Evolutionary conservation across 1,140 invertebrate species (phyloP).

Genomic region (Oscheius sp.): DNA sequence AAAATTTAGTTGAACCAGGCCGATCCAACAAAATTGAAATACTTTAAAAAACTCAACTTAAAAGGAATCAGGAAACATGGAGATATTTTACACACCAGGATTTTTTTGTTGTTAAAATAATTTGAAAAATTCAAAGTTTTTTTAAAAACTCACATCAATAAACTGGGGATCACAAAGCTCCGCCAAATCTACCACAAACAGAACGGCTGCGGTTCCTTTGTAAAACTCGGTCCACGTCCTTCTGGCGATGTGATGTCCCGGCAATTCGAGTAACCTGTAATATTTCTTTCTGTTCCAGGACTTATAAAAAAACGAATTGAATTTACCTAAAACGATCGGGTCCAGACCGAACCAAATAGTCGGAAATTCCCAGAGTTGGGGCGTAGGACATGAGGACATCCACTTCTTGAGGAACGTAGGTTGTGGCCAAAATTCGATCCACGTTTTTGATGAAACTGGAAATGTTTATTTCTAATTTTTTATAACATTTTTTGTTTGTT

Average conservation of each 20-base stretch:
- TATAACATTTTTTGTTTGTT: no score
- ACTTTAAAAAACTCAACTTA: no score
- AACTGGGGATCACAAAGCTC: not conserved
- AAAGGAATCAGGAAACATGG: no score
- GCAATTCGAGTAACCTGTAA: not conserved
- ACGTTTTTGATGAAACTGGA: not conserved
- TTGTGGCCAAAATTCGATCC: not conserved
- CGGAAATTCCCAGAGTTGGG: not conserved
- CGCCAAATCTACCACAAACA: not conserved
- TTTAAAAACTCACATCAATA: not conserved
- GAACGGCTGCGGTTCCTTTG: not conserved
- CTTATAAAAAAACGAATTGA: no score
- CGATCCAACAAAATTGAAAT: no score
- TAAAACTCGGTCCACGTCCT: not conserved
- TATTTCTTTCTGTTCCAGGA: not conserved
- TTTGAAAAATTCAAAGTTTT: no score
- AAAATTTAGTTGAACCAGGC: no score
- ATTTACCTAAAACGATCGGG: not conserved
- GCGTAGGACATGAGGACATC: not conserved
- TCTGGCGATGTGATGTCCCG: not conserved
- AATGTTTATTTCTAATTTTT: no score
- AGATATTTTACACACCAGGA: no score
- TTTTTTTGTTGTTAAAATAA: no score
- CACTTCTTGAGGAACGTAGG: not conserved
- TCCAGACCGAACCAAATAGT: constrained; percentile 1